Conservation (phyloP, 2,113 vertebrate species). For the Cricetomys ansorgei region DNA sequence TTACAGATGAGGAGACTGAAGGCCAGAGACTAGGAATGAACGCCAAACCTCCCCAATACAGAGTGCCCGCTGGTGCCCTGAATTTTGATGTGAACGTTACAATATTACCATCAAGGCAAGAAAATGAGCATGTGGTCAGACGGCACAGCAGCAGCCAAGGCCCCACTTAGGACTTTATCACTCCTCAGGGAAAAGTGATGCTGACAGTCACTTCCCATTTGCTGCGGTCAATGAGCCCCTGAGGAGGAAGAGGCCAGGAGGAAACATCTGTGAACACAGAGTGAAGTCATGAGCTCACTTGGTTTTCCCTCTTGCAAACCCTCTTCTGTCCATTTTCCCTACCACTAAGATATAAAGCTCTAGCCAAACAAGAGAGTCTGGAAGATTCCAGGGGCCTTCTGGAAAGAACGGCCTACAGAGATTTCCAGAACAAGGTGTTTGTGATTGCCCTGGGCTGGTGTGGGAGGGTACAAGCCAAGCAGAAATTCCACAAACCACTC, state of each 20-base stretch:
- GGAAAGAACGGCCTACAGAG: background rate
- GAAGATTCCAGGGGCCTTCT: slow-evolving; percentile 49
- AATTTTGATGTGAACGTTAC: background rate
- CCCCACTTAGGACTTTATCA: background rate
- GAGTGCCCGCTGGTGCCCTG: background rate
- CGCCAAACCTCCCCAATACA: background rate
- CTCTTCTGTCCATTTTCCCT: slow-evolving; percentile 29
- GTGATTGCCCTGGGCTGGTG: accelerated
- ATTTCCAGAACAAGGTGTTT: background rate
- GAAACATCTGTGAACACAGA: slow-evolving; percentile 86
- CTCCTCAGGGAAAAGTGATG: slow-evolving; percentile 59
- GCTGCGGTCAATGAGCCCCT: slow-evolving; percentile 73
- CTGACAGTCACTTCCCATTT: slow-evolving; percentile 80
- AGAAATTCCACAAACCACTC: background rate
- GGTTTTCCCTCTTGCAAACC: slow-evolving; percentile 58
- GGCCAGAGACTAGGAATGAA: background rate
- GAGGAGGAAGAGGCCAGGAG: slow-evolving; percentile 74
- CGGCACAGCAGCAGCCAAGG: background rate
- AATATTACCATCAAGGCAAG: background rate
- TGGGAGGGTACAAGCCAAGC: background rate
- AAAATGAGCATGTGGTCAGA: background rate
- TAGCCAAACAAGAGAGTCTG: slow-evolving; percentile 25
- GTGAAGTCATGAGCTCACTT: slow-evolving; percentile 51
- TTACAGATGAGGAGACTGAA: slow-evolving; percentile 25
- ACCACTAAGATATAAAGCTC: slow-evolving; percentile 50